These are phyloP conservation scores for Papilio polytes DNA, from an alignment of 1,140 invertebrate species.

Conservation along the genomic window DNA sequence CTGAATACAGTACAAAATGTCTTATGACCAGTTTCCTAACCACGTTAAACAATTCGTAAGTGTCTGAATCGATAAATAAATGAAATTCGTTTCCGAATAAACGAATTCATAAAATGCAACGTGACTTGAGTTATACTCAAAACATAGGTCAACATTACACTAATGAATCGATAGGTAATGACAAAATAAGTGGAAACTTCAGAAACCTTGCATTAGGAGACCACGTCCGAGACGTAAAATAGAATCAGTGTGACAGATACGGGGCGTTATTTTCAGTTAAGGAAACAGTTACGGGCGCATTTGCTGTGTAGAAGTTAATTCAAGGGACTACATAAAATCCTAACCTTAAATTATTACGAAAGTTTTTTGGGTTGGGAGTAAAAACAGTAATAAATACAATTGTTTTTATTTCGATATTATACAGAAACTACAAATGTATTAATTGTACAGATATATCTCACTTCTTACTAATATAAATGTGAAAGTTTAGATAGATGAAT, in stretches of 20 bases:
- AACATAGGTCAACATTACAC: too few relatives aligned
- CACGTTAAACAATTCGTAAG: too few relatives aligned
- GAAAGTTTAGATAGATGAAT: too few relatives aligned
- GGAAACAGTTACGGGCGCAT: constrained; percentile 46
- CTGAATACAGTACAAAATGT: neutral
- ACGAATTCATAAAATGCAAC: too few relatives aligned
- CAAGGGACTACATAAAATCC: neutral
- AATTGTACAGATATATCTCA: neutral
- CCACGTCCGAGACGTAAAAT: constrained; percentile 68
- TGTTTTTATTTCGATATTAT: neutral
- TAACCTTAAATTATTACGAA: neutral
- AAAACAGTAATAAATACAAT: neutral
- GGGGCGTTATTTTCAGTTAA: constrained; percentile 70
- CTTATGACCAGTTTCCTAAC: too few relatives aligned
- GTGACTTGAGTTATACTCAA: too few relatives aligned
- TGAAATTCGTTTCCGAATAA: too few relatives aligned
- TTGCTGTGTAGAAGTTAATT: constrained; percentile 44
- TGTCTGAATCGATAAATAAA: too few relatives aligned
- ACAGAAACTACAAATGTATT: neutral
- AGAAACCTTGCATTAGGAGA: constrained; percentile 24
- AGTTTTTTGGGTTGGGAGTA: neutral
- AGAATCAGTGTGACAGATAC: constrained; percentile 68
- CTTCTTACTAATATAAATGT: too few relatives aligned
- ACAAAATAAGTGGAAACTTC: too few relatives aligned
- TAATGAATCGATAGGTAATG: too few relatives aligned